Evolutionary conservation across 2,113 vertebrate genomes (phyloP).

Genomic region (Scatophagus argus): DNA sequence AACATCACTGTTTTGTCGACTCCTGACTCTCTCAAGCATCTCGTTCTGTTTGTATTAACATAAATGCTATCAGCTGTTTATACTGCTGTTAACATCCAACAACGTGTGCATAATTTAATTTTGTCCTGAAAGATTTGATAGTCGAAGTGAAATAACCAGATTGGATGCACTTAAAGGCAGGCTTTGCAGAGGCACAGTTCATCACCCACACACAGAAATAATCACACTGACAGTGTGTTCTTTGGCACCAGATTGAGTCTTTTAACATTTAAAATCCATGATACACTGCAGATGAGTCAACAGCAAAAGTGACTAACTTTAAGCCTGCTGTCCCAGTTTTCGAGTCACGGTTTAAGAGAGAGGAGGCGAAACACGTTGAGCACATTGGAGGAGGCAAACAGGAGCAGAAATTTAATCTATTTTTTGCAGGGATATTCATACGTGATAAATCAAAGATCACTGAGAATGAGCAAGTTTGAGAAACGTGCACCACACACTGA

Average conservation of each 20-base stretch:
- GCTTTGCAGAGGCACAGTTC: constrained; percentile 16
- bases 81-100: neutral
- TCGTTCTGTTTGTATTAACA: neutral
- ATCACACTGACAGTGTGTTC: constrained; percentile 37
- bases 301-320: constrained; percentile 50
- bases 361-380: neutral
- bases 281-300: constrained; percentile 57
- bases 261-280: constrained; percentile 54
- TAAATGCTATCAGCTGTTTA: neutral
- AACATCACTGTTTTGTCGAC: too few relatives aligned
- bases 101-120: neutral
- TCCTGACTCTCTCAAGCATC: neutral
- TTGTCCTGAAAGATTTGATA: neutral
- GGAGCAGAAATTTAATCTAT: neutral
- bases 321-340: constrained; percentile 70
- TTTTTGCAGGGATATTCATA: neutral
- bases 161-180: neutral
- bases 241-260: constrained; percentile 33
- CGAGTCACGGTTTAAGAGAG: constrained; percentile 87
- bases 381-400: neutral
- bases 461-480: neutral
- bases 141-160: neutral
- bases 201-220: constrained; percentile 34
- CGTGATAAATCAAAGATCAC: neutral
- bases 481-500: neutral